Evolutionary conservation across 2,797 vertebrate species (phyloP).

Genomic region (Bufotes viridis): DNA sequence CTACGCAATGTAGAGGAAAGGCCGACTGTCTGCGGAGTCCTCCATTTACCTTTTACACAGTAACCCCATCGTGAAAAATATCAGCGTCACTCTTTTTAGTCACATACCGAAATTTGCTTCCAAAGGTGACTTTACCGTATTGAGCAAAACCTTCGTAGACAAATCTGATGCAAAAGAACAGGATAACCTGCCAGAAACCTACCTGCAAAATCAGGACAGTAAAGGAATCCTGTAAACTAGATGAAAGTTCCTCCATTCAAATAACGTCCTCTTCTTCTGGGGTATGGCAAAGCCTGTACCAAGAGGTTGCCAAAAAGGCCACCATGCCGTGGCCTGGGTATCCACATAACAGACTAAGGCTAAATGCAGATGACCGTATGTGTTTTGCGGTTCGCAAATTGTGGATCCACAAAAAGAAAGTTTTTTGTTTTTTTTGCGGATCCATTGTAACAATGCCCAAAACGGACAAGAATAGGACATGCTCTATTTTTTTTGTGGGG

Average conservation of each 20-base stretch:
- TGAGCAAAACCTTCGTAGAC: not conserved
- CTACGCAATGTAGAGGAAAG: conserved; percentile 28
- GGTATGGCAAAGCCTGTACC: not conserved
- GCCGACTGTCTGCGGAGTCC: not conserved
- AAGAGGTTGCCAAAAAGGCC: not conserved
- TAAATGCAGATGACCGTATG: no score
- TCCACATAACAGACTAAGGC: not conserved
- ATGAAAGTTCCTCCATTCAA: not conserved
- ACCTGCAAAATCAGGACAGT: not conserved
- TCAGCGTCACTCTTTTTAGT: not conserved
- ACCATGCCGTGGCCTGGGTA: not conserved
- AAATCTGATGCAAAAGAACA: conserved; percentile 20
- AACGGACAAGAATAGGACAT: no score
- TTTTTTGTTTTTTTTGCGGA: no score
- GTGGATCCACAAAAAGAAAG: no score
- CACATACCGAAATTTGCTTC: not conserved
- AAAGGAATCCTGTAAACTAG: not conserved
- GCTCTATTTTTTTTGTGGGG: no score
- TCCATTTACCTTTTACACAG: conserved; percentile 48
- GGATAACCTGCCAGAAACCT: not conserved
- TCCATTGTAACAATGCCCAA: no score
- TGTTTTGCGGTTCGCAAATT: no score
- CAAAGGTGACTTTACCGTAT: conserved; percentile 34
- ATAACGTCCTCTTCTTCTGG: not conserved
- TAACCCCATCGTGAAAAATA: conserved; percentile 25